phyloP scores from a whole-genome alignment of 2,797 vertebrate genomes.

The Chaenodraco wilsoni region DNA sequence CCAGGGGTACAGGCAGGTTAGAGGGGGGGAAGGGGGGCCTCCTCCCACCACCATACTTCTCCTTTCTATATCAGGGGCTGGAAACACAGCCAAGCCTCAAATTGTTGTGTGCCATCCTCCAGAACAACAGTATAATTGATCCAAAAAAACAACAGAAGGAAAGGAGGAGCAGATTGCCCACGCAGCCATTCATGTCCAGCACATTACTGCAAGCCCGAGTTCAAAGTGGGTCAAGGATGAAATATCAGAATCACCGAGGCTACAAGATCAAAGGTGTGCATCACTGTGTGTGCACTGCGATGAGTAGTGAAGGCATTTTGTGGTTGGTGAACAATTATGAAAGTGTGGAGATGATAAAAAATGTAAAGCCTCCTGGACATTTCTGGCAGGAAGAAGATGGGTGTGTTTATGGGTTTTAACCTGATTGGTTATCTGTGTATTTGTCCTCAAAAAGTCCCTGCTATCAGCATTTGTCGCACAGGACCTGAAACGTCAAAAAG shows the following conservation, averaged over 20 bases:
- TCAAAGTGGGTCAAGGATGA: slow-evolving; percentile 73
- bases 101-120: slow-evolving; percentile 52
- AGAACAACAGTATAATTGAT: slow-evolving; percentile 57
- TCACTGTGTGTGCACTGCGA: slow-evolving; percentile 2
- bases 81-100: slow-evolving; percentile 65
- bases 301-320: slow-evolving; percentile 49
- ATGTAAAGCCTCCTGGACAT: slow-evolving; percentile 54
- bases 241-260: slow-evolving; percentile 53
- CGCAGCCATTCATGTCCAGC: slow-evolving; percentile 65
- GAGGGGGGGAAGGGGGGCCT: slow-evolving; percentile 66
- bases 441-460: slow-evolving; percentile 42
- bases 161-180: slow-evolving; percentile 74
- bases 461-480: slow-evolving; percentile 34
- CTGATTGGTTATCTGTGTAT: slow-evolving; percentile 50
- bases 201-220: slow-evolving; percentile 63
- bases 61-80: slow-evolving; percentile 62
- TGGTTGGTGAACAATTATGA: slow-evolving; percentile 54
- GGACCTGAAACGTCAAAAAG: background rate
- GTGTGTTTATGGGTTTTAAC: slow-evolving; percentile 47
- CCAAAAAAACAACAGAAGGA: slow-evolving; percentile 70
- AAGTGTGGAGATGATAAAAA: slow-evolving; percentile 57
- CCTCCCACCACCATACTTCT: slow-evolving; percentile 67
- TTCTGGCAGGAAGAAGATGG: slow-evolving; percentile 45
- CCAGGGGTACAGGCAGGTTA: slow-evolving; percentile 78
- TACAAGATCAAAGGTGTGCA: slow-evolving; percentile 53